Conservation (phyloP, 2,888 invertebrate genomes). For the Lithophane semibrunnea region DNA sequence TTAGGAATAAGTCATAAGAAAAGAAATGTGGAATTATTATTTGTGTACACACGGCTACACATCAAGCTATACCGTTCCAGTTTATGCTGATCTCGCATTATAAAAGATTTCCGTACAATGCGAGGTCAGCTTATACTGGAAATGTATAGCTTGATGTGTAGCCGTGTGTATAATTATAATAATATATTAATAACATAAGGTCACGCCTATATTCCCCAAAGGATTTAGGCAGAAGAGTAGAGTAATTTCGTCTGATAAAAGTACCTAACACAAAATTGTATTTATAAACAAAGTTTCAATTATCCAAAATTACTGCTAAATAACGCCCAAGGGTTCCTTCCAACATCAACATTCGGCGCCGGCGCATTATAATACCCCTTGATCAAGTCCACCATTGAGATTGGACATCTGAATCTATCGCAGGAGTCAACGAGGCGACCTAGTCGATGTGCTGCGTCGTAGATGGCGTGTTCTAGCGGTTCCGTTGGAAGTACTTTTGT, state of each 20-base stretch:
- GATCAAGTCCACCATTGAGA: slow-evolving; percentile 93
- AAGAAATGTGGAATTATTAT: slow-evolving; percentile 4
- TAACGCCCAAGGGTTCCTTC: slow-evolving; percentile 72
- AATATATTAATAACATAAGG: neutral
- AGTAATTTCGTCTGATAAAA: neutral
- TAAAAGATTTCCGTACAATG: too few relatives aligned
- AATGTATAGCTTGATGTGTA: too few relatives aligned
- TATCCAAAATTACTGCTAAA: slow-evolving; percentile 75
- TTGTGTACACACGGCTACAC: too few relatives aligned
- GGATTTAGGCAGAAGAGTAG: neutral
- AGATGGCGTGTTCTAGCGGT: slow-evolving; percentile 91
- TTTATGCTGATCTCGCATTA: too few relatives aligned
- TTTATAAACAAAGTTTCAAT: neutral
- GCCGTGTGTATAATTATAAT: too few relatives aligned
- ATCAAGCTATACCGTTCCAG: too few relatives aligned
- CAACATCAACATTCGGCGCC: slow-evolving; percentile 67
- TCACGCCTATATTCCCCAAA: neutral
- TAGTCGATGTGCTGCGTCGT: slow-evolving; percentile 90
- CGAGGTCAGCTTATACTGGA: too few relatives aligned
- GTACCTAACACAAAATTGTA: neutral
- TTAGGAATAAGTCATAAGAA: slow-evolving; percentile 41
- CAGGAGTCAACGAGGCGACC: slow-evolving; percentile 85
- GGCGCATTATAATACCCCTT: slow-evolving; percentile 89
- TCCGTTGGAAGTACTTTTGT: slow-evolving; percentile 90
- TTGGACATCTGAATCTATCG: slow-evolving; percentile 89